Conservation (phyloP, 2,797 vertebrate genomes). For the Typhlichthys subterraneus region DNA sequence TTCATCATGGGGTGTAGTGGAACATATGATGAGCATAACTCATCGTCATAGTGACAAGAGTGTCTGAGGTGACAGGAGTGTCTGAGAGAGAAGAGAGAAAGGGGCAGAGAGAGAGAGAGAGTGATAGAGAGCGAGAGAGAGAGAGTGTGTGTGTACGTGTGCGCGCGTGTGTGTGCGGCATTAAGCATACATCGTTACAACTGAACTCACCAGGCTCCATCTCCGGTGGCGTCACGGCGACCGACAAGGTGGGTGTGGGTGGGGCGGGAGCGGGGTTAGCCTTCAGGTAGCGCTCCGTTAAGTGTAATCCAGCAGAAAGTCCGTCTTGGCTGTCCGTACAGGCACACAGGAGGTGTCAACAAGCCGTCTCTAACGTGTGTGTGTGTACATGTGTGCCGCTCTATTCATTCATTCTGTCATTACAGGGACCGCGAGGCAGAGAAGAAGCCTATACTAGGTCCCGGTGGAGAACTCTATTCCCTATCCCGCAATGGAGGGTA, state of each 20-base stretch:
- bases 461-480: no score
- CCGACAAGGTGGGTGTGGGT: constrained; percentile 7
- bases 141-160: background rate
- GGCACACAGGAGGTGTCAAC: no score
- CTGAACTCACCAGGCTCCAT: constrained; percentile 40
- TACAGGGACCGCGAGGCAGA: no score
- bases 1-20: no score
- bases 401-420: no score
- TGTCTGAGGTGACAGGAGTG: background rate
- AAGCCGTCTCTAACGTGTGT: no score
- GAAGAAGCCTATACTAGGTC: no score
- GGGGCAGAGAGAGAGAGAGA: background rate
- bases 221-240: background rate
- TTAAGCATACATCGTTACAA: constrained; percentile 23
- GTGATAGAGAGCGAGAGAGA: constrained; percentile 4
- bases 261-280: background rate
- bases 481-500: background rate
- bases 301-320: background rate
- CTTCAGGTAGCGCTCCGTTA: constrained; percentile 27
- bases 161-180: background rate
- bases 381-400: no score
- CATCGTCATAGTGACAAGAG: no score
- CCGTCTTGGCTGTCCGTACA: no score
- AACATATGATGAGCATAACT: background rate
- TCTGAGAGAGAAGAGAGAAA: background rate